These are phyloP conservation scores for Rhynchophorus ferrugineus DNA, from an alignment of 1,140 invertebrate species.

Conservation along the genomic window DNA sequence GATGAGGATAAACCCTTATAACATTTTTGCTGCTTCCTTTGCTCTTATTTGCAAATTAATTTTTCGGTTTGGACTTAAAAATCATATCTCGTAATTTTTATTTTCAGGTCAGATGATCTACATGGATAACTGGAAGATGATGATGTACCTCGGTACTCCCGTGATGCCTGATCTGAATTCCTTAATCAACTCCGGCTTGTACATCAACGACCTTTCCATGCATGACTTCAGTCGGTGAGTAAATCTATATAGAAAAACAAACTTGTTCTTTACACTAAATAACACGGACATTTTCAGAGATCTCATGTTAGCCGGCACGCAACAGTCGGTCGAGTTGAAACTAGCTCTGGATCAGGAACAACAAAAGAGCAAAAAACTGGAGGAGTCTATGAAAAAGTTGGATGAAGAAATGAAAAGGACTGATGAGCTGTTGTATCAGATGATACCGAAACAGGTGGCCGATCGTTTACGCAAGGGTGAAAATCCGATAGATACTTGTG, in stretches of 20 bases:
- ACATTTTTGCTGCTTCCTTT: no score
- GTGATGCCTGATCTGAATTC: conserved; percentile 89
- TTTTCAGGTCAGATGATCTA: conserved; percentile 91
- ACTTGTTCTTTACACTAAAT: background rate
- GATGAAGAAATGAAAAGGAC: conserved; percentile 94
- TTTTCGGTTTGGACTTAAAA: no score
- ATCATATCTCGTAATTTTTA: no score
- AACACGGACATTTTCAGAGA: conserved; percentile 54
- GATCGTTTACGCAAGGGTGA: conserved; percentile 86
- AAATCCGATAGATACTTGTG: conserved; percentile 89
- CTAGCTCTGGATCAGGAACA: conserved; percentile 93
- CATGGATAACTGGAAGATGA: conserved; percentile 95
- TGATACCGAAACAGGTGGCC: conserved; percentile 96
- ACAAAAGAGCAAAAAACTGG: conserved; percentile 91
- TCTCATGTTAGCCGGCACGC: conserved; percentile 91
- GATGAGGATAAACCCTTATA: no score
- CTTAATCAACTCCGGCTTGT: conserved; percentile 81
- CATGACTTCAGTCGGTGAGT: conserved; percentile 89
- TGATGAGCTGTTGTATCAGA: conserved; percentile 92
- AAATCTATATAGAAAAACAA: conserved; percentile 2
- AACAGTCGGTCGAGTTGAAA: conserved; percentile 94
- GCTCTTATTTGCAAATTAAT: no score
- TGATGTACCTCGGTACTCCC: conserved; percentile 92
- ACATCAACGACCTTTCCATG: conserved; percentile 96
- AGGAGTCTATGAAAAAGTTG: conserved; percentile 92